Evolutionary conservation across 1,140 invertebrate genomes (phyloP), one percentile per base, ranked within the genome.

Genomic region (Hycleus phaleratus): DNA sequence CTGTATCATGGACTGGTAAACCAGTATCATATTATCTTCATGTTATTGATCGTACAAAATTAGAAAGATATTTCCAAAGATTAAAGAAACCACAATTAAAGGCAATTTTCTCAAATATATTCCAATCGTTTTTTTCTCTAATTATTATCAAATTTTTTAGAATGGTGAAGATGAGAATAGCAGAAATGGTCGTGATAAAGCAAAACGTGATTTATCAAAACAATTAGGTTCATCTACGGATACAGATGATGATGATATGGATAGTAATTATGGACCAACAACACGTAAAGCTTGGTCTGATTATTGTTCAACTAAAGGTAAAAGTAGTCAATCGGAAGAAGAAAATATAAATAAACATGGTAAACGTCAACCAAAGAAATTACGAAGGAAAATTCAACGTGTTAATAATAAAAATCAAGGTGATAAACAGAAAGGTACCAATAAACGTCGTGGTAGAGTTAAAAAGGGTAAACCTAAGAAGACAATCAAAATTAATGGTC

Each of bases 11-110:
- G 96, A 98, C 96, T 58, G 92, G 92, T 52, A 97, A 95, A 76
- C 93, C 95, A 46, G 95, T 99, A 61, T 93, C 93, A 49, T 99
- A 98, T 81, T 99, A 94, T 82, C 81, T 97, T 61, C 95, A 98
- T 77, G 88, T 91, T 67, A 97, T 98, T 70, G 95, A 98, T 82
- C 82, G 92, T 71, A 94, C 92, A 54, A 95, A 94, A 82, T 80
- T 97, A 72, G 94, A 97, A 79, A 86, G 92, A 75, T 97, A 97
- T 79, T 97, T 97, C 79, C 87, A 91, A 77, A 87, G 88, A 73
- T 79, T 90, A 69, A 91, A 90, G 77, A 90, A 91, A 77, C 90
- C 91, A 68, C 90, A 89, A 77, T 80, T 86, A 73, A 90, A 86
- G 77, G 84, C 82, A 62, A 32, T 25, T 52, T 32, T 43, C 64